Conservation (phyloP, 1,140 invertebrate genomes). For the Venustaconcha ellipsiformis region DNA sequence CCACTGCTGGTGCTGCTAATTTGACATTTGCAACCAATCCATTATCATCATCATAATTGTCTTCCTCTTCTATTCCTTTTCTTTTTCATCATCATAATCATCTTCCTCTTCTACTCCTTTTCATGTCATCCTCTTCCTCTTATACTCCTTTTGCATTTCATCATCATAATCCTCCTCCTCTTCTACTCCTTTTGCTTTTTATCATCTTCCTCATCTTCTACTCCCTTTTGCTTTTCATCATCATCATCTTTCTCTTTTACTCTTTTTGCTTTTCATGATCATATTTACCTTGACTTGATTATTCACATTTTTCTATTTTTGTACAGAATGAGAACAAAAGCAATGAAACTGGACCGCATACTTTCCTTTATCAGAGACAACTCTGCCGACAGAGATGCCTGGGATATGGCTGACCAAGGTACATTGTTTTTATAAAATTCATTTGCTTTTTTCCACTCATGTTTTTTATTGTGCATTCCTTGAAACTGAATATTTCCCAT, state of each 20-base stretch:
- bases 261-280: not conserved
- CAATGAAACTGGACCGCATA: conserved; percentile 47
- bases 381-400: conserved; percentile 56
- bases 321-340: conserved; percentile 41
- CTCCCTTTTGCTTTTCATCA: too few relatives aligned
- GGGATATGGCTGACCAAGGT: conserved; percentile 66
- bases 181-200: not conserved
- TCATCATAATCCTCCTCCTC: not conserved
- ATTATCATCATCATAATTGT: too few relatives aligned
- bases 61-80: not conserved
- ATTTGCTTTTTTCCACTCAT: not conserved
- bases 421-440: conserved; percentile 10
- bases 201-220: too few relatives aligned
- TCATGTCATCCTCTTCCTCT: too few relatives aligned
- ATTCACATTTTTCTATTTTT: not conserved
- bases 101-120: too few relatives aligned
- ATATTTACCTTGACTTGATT: not conserved
- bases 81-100: not conserved
- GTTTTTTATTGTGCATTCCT: not conserved
- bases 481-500: not conserved
- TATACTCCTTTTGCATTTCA: not conserved
- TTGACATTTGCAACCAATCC: too few relatives aligned
- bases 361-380: conserved; percentile 54
- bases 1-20: too few relatives aligned
- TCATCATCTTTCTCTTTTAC: too few relatives aligned